Percentiles rank a stretch among this genome's conserved stretches.
Evolutionary conservation across 2,888 invertebrate genomes (phyloP).

Genomic region (Synergus laeviventris): DNA sequence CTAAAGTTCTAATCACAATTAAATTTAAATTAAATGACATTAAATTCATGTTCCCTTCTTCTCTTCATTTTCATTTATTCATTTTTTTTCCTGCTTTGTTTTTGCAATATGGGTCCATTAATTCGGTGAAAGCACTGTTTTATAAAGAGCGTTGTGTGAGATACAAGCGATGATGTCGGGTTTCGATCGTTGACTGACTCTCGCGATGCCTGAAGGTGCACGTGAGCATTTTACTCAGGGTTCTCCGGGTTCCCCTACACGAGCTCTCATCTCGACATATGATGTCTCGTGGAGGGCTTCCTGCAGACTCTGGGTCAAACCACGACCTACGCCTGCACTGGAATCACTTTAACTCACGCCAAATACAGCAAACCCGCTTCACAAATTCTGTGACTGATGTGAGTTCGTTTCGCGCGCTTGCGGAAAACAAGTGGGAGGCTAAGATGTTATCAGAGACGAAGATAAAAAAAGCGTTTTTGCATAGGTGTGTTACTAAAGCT

Average conservation of each 20-base stretch:
- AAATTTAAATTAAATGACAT: no score
- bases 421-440: conserved; percentile 34
- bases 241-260: conserved; percentile 47
- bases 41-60: not conserved
- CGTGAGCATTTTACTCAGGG: conserved; percentile 60
- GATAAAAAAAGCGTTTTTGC: conserved; percentile 17
- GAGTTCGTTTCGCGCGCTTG: conserved; percentile 37
- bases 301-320: conserved; percentile 68
- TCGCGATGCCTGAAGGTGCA: conserved; percentile 63
- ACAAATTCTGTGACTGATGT: conserved; percentile 31
- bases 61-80: not conserved
- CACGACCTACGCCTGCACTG: conserved; percentile 66
- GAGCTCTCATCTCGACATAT: conserved; percentile 45
- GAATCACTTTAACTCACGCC: conserved; percentile 55
- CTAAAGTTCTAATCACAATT: no score
- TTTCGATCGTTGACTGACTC: conserved; percentile 68
- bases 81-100: not conserved
- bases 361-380: conserved; percentile 37
- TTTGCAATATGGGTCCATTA: not conserved
- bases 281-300: conserved; percentile 38
- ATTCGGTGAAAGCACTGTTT: not conserved
- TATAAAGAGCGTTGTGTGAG: conserved; percentile 8
- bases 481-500: not conserved
- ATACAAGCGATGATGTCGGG: conserved; percentile 55
- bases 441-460: not conserved